phyloP scores from a whole-genome alignment of 2,888 invertebrate species.

The Netelia virgata region DNA sequence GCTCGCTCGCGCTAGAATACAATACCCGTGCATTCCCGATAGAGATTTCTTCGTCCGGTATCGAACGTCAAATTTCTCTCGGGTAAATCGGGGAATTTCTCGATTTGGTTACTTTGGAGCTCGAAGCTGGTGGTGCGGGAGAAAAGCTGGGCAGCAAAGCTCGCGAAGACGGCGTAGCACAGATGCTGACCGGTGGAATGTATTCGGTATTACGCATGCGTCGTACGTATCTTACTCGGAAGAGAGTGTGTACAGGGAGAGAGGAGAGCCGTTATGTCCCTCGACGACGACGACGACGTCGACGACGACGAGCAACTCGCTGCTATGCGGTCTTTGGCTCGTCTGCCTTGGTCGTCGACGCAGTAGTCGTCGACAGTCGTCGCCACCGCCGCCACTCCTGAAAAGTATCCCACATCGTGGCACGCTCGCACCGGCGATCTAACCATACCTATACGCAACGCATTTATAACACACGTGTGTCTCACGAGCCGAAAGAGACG shows the following conservation, averaged over 20 bases:
- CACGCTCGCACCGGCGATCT: neutral
- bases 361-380: neutral
- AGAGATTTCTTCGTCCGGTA: neutral
- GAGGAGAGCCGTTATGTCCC: constrained; percentile 81
- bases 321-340: constrained; percentile 41
- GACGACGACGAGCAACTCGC: neutral
- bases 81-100: neutral
- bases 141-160: constrained; percentile 58
- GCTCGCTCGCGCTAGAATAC: constrained; percentile 72
- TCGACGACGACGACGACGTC: constrained; percentile 71
- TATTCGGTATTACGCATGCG: constrained; percentile 88
- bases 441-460: neutral
- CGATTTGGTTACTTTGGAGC: neutral
- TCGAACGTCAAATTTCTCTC: constrained; percentile 6
- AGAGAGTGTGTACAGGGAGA: constrained; percentile 83
- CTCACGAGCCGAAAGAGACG: neutral
- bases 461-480: neutral
- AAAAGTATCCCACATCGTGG: constrained; percentile 44
- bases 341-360: constrained; percentile 24
- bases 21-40: neutral
- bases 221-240: constrained; percentile 87
- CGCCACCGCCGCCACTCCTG: constrained; percentile 21
- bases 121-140: constrained; percentile 24
- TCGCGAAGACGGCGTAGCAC: constrained; percentile 59
- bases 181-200: constrained; percentile 85